Percentiles rank a stretch among this genome's conserved stretches.
phyloP scores from a whole-genome alignment of 2,113 vertebrate genomes.

The Puntigrus tetrazona region DNA sequence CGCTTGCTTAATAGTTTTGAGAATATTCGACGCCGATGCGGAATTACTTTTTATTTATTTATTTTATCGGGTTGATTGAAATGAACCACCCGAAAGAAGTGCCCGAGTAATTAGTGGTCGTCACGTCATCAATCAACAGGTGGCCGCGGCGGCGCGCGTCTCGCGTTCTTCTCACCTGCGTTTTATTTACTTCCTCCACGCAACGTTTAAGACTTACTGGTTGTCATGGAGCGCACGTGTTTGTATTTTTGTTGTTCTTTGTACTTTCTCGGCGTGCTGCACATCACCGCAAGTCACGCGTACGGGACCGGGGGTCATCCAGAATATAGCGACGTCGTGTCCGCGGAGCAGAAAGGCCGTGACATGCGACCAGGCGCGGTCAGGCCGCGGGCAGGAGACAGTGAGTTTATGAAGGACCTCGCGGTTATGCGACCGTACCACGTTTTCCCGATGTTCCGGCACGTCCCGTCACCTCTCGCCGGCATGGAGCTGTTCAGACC shows the following conservation, averaged over 20 bases:
- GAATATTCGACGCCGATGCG: neutral
- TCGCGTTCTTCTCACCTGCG: neutral
- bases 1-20: neutral
- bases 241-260: neutral
- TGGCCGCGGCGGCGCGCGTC: neutral
- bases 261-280: neutral
- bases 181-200: neutral
- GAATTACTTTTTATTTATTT: neutral
- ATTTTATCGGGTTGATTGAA: neutral
- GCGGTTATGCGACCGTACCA: slow-evolving; percentile 21
- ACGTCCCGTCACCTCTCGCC: slow-evolving; percentile 12
- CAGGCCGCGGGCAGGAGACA: slow-evolving; percentile 6
- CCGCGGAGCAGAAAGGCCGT: neutral
- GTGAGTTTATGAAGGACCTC: neutral
- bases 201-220: neutral
- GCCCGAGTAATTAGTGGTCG: neutral
- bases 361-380: neutral
- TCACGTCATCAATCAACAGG: slow-evolving; percentile 22
- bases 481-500: slow-evolving; percentile 45
- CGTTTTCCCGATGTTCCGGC: slow-evolving; percentile 56
- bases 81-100: neutral
- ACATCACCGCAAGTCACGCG: neutral
- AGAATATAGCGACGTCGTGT: neutral
- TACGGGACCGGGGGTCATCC: neutral
- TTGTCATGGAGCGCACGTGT: neutral